Percentiles rank a stretch among this genome's conserved stretches.
phyloP scores from a whole-genome alignment of 2,888 invertebrate species.

The Allygus modestus region DNA sequence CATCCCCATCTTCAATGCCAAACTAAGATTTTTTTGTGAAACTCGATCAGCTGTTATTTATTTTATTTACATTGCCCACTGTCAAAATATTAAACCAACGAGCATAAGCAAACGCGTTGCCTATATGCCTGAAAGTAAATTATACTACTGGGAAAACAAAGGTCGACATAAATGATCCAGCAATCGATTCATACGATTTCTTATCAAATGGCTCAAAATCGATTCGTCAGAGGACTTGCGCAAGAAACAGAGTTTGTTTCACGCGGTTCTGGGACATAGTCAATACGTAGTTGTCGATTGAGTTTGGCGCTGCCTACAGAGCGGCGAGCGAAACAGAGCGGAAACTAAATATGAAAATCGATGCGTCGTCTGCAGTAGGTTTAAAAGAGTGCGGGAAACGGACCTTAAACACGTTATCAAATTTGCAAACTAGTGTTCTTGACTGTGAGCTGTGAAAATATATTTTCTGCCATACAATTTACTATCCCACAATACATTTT shows the following conservation, averaged over 20 bases:
- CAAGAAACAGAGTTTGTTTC: neutral
- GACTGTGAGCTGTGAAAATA: neutral
- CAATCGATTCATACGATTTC: neutral
- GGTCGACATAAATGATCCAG: too few relatives aligned
- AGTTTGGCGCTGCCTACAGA: neutral
- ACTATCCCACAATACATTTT: neutral
- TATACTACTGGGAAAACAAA: too few relatives aligned
- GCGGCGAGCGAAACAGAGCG: neutral
- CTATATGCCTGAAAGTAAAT: too few relatives aligned
- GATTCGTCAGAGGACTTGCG: constrained; percentile 1
- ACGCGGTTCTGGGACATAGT: neutral
- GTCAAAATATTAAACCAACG: too few relatives aligned
- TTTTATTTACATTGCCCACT: too few relatives aligned
- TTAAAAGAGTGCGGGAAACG: constrained; percentile 29
- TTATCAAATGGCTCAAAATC: neutral
- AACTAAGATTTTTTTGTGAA: too few relatives aligned
- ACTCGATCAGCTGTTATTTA: too few relatives aligned
- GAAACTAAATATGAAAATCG: constrained; percentile 6
- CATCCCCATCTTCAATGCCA: too few relatives aligned
- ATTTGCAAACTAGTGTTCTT: neutral
- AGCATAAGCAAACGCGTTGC: too few relatives aligned
- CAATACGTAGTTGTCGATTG: neutral
- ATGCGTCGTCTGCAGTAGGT: constrained; percentile 8
- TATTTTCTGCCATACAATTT: neutral
- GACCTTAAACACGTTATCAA: neutral